Base-by-base conservation (phyloP, 2,797 vertebrate genomes). In the Pipistrellus kuhlii region DNA sequence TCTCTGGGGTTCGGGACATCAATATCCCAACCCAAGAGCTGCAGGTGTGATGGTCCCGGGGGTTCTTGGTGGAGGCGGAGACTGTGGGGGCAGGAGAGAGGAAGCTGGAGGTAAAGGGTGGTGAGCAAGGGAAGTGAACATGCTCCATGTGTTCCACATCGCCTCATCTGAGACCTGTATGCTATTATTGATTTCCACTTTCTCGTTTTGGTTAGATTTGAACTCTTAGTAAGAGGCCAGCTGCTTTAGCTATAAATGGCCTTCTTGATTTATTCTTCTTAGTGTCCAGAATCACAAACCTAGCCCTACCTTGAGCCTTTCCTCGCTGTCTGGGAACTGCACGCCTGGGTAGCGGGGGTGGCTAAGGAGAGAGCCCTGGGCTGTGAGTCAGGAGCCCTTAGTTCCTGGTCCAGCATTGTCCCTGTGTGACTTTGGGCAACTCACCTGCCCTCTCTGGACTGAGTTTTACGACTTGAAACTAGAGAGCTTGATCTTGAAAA, bases 201-300 rank as follows among this genome's bases (percentile, higher is more conserved):
- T 73, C 15, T 18, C 8, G 5, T 25, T 44, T n/a, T 84, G 21
- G 17, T 30, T 14, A 51, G 13, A 35, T 77, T 23, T 53, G 48
- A 77, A 77, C 57, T 92, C 55, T 69, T 27, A 20, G 20, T 82
- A 93, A 89, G 59, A 85, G 53, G 48, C 81, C 73, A 32, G 68
- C 72, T 51, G 41, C 82, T 84, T 84, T 85, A 82, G 66, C 48
- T 88, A 62, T 83, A 89, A 76, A 87, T 38, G 41, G 32, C 44
- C 27, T 73, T 41, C 66, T 93, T 86, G 66, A 90, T 64, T 87
- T 72, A 91, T 71, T 87, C 21, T 66, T 92, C 46, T 77, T 57
- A 21, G 9, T 76, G 53, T 84, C 53, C 38, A 90, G 77, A 90
- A 89, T 44, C 78, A 71, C 59, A 80, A 91, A 62, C 20, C 30